phyloP scores from a whole-genome alignment of 2,797 vertebrate species.

The Mus minutoides region DNA sequence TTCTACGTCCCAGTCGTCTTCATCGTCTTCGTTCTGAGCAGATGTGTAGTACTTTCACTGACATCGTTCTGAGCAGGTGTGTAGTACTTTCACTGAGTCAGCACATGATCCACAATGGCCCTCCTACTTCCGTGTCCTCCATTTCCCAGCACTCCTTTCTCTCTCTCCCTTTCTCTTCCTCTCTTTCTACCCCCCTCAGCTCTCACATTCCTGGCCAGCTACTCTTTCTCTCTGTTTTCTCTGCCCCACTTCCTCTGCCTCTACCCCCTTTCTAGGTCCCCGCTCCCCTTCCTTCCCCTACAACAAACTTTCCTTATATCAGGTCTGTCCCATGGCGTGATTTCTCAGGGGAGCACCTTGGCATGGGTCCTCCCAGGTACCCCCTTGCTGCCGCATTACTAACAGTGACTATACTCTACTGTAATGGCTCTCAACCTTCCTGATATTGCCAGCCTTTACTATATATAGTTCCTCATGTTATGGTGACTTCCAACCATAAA shows the following conservation, averaged over 20 bases:
- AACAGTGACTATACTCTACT: neutral
- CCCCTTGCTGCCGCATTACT: neutral
- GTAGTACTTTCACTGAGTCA: neutral
- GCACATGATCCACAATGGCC: neutral
- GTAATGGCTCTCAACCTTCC: neutral
- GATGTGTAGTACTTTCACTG: neutral
- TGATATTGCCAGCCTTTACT: neutral
- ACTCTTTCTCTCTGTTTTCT: neutral
- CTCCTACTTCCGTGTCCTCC: neutral
- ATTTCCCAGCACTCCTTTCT: neutral
- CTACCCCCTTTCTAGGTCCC: neutral
- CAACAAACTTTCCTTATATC: neutral
- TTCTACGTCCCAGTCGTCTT: neutral
- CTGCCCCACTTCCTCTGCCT: neutral
- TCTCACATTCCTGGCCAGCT: neutral
- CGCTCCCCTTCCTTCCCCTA: neutral
- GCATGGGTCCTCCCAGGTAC: no score
- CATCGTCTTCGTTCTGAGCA: neutral
- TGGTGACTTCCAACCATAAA: neutral
- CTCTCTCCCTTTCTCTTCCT: no score
- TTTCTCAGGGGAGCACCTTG: neutral
- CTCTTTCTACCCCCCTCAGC: neutral
- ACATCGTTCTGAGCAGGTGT: neutral
- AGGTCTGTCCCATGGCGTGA: neutral
- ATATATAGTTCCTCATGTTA: neutral